Conservation (phyloP, 1,140 invertebrate species). For the Tetramorium simillimum region DNA sequence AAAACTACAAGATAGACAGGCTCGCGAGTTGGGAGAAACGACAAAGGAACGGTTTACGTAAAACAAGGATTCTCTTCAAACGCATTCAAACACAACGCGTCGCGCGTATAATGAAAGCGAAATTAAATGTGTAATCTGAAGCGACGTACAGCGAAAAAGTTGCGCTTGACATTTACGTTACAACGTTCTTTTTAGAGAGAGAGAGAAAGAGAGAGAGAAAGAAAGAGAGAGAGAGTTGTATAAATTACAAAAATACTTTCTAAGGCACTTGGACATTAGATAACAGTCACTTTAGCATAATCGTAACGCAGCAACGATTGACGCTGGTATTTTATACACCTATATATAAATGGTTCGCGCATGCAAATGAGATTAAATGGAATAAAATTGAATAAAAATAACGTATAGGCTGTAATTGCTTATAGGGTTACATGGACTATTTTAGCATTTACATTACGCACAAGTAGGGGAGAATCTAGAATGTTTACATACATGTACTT, state of each 20-base stretch:
- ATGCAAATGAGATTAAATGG: slow-evolving; percentile 59
- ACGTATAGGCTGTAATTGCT: not conserved
- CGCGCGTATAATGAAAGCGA: not conserved
- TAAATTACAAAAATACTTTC: slow-evolving; percentile 77
- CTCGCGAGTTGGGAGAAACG: slow-evolving; percentile 45
- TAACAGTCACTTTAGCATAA: slow-evolving; percentile 66
- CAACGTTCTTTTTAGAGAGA: slow-evolving; percentile 32
- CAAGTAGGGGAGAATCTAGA: slow-evolving; percentile 61
- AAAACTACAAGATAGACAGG: slow-evolving; percentile 26
- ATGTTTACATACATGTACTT: slow-evolving; percentile 63
- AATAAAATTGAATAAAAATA: not conserved
- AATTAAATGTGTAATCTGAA: slow-evolving; percentile 58
- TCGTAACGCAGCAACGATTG: slow-evolving; percentile 30
- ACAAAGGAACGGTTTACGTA: slow-evolving; percentile 36
- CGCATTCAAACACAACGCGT: not conserved
- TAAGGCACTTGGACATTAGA: slow-evolving; percentile 77
- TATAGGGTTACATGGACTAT: not conserved
- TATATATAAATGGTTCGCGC: slow-evolving; percentile 3
- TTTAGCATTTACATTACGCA: not conserved
- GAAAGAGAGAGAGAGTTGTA: slow-evolving; percentile 52
- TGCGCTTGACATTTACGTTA: slow-evolving; percentile 64
- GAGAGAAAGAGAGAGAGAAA: too few species aligned
- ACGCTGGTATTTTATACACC: slow-evolving; percentile 60
- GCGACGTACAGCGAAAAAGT: slow-evolving; percentile 65
- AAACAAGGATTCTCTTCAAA: slow-evolving; percentile 45